A percentile compares a stretch with the other conserved stretches of the same genome.
Evolutionary conservation across 2,113 vertebrate species (phyloP).

Genomic region (Pycnonotus jocosus): DNA sequence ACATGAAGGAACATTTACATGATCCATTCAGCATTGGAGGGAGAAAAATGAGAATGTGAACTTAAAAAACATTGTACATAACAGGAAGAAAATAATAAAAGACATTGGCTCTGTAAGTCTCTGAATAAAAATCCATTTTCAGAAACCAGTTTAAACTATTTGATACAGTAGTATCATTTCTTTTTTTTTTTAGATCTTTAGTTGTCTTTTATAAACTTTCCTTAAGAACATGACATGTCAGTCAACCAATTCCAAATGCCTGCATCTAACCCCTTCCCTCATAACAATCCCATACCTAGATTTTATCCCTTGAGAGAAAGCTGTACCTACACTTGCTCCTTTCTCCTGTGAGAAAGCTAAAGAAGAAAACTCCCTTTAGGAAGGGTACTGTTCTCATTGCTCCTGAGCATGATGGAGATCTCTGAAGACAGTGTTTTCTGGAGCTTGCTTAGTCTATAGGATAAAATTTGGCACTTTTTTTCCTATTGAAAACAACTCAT

Average conservation of each 20-base stretch:
- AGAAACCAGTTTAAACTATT: neutral
- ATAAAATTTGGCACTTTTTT: neutral
- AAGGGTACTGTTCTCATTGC: neutral
- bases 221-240: neutral
- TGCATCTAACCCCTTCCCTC: neutral
- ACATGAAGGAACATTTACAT: neutral
- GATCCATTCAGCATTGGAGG: neutral
- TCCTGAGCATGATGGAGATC: neutral
- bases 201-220: neutral
- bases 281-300: neutral
- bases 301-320: neutral
- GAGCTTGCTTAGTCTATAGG: neutral
- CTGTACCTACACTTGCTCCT: neutral
- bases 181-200: neutral
- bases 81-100: neutral
- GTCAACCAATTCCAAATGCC: neutral
- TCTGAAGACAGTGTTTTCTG: neutral
- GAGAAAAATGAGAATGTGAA: neutral
- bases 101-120: neutral
- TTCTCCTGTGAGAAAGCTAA: neutral
- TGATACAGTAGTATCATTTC: neutral
- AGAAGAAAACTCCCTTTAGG: neutral
- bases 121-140: neutral
- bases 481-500: neutral
- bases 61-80: neutral